phyloP scores from a whole-genome alignment of 2,113 vertebrate genomes.

The Promerops cafer region DNA sequence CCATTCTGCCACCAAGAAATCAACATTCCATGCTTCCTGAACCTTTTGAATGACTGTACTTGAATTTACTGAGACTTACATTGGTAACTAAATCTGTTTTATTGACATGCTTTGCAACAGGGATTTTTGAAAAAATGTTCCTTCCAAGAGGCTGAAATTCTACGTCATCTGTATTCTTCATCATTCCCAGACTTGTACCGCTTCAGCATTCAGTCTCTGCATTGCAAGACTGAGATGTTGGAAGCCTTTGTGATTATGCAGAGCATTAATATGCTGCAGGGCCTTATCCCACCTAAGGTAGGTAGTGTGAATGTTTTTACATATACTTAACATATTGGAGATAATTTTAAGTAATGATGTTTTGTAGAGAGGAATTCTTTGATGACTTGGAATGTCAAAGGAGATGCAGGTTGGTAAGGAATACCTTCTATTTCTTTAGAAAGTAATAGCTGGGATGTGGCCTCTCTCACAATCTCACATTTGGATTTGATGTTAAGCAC shows the following conservation, averaged over 20 bases:
- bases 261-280: constrained; percentile 89
- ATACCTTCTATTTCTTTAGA: neutral
- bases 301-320: neutral
- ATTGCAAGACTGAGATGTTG: constrained; percentile 85
- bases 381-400: neutral
- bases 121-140: constrained; percentile 85
- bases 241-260: constrained; percentile 93
- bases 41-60: neutral
- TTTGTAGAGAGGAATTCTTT: neutral
- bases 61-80: neutral
- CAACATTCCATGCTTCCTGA: neutral
- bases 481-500: neutral
- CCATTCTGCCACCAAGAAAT: neutral
- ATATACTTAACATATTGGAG: neutral
- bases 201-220: constrained; percentile 83
- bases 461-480: neutral
- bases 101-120: constrained; percentile 46
- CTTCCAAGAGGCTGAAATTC: constrained; percentile 76
- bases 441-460: neutral
- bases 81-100: neutral
- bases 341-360: neutral
- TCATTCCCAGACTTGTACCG: constrained; percentile 83
- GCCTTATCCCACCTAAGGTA: constrained; percentile 88
- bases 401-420: neutral
- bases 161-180: constrained; percentile 79